Percentiles rank a stretch among this genome's conserved stretches.
phyloP scores from a whole-genome alignment of 2,113 vertebrate species.

The Podiceps cristatus region DNA sequence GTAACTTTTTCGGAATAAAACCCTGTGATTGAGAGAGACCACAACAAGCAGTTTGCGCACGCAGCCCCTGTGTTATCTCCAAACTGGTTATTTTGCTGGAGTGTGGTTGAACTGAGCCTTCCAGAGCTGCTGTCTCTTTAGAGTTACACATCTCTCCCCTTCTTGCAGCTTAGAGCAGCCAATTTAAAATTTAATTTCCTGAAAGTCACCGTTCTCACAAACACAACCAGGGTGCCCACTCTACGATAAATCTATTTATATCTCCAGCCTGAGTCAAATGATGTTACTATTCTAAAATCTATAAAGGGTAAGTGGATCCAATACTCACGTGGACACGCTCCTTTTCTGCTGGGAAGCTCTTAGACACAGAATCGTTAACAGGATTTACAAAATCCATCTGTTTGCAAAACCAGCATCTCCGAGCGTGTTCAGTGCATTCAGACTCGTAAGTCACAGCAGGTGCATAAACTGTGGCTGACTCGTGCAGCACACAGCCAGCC shows the following conservation, averaged over 20 bases:
- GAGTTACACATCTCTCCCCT: neutral
- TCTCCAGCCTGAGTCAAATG: conserved; percentile 1
- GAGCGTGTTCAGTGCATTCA: neutral
- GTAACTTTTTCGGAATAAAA: conserved; percentile 31
- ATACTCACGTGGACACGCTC: conserved; percentile 45
- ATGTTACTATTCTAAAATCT: conserved; percentile 15
- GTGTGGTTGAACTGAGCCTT: neutral
- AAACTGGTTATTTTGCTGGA: neutral
- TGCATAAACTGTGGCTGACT: conserved; percentile 30
- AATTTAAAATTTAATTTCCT: conserved; percentile 61
- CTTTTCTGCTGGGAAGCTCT: conserved; percentile 44
- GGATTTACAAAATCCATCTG: conserved; percentile 63
- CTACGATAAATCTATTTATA: neutral
- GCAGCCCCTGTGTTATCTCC: neutral
- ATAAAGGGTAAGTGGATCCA: conserved; percentile 13
- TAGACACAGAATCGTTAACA: conserved; percentile 17
- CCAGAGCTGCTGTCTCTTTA: neutral
- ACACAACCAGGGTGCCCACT: neutral
- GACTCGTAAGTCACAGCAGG: conserved; percentile 28
- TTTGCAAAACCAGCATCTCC: conserved; percentile 29
- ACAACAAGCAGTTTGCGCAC: neutral
- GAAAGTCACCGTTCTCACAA: neutral
- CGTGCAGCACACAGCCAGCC: neutral
- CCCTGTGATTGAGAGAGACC: neutral
- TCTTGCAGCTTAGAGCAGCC: neutral